A percentile compares a stretch with the other conserved stretches of the same genome.
Evolutionary conservation across 2,888 invertebrate species (phyloP).

Genomic region (Platycheirus albimanus): DNA sequence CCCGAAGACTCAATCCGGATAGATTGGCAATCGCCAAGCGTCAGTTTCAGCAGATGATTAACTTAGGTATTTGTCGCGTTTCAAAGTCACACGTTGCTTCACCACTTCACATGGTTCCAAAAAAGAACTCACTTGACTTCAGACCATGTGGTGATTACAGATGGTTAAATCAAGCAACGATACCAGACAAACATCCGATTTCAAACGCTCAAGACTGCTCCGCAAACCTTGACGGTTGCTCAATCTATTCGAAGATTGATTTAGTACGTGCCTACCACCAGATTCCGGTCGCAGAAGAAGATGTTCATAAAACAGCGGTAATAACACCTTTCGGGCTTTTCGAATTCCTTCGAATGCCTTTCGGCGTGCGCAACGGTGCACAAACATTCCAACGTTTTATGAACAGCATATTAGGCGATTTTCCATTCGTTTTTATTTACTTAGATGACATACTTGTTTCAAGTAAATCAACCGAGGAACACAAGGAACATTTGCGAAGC

Average conservation of each 20-base stretch:
- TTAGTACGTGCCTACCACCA: conserved; percentile 78
- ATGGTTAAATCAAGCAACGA: conserved; percentile 37
- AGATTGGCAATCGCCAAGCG: too few species aligned
- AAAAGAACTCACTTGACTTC: conserved; percentile 33
- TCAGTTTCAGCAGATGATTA: too few species aligned
- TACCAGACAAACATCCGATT: conserved; percentile 37
- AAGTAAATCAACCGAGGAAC: conserved; percentile 9
- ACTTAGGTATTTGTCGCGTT: too few species aligned
- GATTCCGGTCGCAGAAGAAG: conserved; percentile 77
- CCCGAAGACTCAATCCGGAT: too few species aligned
- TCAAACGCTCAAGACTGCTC: conserved; percentile 23
- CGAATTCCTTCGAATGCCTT: conserved; percentile 77
- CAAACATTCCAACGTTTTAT: conserved; percentile 78
- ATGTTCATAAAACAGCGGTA: conserved; percentile 79
- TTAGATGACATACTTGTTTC: conserved; percentile 2
- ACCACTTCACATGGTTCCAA: conserved; percentile 75
- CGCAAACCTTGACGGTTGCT: conserved; percentile 27
- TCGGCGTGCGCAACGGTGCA: too few species aligned
- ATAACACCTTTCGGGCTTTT: conserved; percentile 79
- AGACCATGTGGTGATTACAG: conserved; percentile 13
- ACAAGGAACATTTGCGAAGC: conserved; percentile 10
- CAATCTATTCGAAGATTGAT: conserved; percentile 75
- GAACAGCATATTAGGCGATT: conserved; percentile 74
- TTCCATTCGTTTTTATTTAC: conserved; percentile 72
- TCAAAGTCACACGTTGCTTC: too few species aligned